These are phyloP conservation scores for Nipponacmea schrenckii DNA, from an alignment of 2,888 invertebrate genomes.

Conservation along the genomic window DNA sequence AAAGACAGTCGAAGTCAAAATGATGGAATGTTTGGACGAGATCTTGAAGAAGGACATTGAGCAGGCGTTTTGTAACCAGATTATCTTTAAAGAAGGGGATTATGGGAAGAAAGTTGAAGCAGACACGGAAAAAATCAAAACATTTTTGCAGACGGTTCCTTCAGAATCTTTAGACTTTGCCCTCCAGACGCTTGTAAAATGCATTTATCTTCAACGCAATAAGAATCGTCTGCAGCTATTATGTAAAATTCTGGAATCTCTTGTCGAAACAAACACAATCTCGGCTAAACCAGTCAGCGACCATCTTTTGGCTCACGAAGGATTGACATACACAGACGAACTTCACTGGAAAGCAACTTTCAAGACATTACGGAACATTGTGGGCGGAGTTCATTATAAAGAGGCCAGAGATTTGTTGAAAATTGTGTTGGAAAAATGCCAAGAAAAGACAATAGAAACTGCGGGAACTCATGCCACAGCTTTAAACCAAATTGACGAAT, in stretches of 20 bases:
- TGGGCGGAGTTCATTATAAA: conserved; percentile 94
- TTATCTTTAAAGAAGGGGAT: conserved; percentile 80
- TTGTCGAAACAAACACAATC: conserved; percentile 79
- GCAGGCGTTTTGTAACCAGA: conserved; percentile 88
- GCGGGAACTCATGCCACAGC: not conserved
- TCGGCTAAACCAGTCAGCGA: conserved; percentile 77
- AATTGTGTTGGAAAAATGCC: conserved; percentile 82
- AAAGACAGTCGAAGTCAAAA: no score
- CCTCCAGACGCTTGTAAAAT: conserved; percentile 80
- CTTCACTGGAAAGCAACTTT: conserved; percentile 93
- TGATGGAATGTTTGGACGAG: not conserved
- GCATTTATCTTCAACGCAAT: conserved; percentile 80
- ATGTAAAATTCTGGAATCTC: conserved; percentile 79
- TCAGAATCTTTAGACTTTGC: conserved; percentile 80
- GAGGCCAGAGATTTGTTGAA: conserved; percentile 71
- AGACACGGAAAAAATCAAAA: not conserved
- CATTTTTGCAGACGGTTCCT: not conserved
- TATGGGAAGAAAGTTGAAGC: conserved; percentile 74
- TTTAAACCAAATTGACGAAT: conserved; percentile 5
- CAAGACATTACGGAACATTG: conserved; percentile 82
- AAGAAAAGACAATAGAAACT: conserved; percentile 67
- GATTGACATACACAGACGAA: conserved; percentile 81
- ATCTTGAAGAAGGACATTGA: conserved; percentile 69
- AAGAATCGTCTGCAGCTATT: conserved; percentile 81
- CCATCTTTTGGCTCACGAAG: conserved; percentile 83